phyloP scores from a whole-genome alignment of 2,888 invertebrate genomes.

The Ariolimax columbianus region DNA sequence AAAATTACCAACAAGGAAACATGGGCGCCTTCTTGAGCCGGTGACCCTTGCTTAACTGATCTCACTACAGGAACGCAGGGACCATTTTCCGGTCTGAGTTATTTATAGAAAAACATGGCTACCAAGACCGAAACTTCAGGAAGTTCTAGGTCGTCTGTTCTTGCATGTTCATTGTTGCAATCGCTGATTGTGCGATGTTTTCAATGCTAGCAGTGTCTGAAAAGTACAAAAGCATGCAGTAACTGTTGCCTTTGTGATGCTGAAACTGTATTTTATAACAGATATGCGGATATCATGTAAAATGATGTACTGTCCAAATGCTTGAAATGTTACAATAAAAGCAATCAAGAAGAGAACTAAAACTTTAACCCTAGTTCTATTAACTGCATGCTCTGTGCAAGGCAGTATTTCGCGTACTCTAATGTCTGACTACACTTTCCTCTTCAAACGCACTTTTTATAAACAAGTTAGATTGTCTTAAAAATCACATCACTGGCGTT shows the following conservation, averaged over 20 bases:
- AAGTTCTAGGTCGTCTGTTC: background rate
- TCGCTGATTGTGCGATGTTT: background rate
- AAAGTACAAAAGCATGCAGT: background rate
- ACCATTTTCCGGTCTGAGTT: background rate
- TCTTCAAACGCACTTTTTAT: no score
- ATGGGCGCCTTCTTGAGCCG: background rate
- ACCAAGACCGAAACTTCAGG: background rate
- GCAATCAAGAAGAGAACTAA: no score
- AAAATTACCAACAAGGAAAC: background rate
- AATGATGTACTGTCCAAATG: background rate
- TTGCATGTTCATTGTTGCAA: background rate
- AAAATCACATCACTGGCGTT: no score
- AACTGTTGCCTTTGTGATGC: background rate
- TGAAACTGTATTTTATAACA: background rate
- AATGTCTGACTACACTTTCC: no score
- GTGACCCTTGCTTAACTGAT: background rate
- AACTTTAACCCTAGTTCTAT: no score
- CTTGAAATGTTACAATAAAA: background rate
- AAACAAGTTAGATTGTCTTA: no score
- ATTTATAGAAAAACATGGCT: background rate
- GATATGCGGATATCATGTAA: background rate
- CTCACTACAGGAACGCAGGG: background rate
- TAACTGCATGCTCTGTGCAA: no score
- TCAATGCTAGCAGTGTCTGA: background rate
- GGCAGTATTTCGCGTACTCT: no score